A percentile compares a stretch with the other conserved stretches of the same genome.
Conservation (phyloP, 2,888 invertebrate genomes). For the Margaritifera margaritifera region DNA sequence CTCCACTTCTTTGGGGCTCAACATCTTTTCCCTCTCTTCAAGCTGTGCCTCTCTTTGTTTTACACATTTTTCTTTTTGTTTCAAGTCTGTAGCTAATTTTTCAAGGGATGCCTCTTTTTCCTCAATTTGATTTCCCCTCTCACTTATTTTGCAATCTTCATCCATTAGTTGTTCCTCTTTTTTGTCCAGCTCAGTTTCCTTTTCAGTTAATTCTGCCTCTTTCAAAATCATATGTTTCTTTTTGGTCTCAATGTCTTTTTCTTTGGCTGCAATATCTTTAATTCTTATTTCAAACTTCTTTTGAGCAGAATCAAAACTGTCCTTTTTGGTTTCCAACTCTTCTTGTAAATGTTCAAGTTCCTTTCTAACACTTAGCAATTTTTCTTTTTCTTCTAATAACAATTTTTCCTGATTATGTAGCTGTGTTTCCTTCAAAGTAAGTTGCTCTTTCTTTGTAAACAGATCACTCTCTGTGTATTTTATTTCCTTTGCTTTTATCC, state of each 20-base stretch:
- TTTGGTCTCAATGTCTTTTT: constrained; percentile 5
- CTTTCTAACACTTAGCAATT: constrained; percentile 6
- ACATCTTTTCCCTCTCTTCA: too few species aligned
- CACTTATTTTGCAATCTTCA: constrained; percentile 1
- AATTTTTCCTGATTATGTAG: too few species aligned
- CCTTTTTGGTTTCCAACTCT: constrained; percentile 15
- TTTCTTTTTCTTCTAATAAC: not conserved
- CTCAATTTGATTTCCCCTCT: constrained; percentile 4
- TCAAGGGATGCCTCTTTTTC: constrained; percentile 5
- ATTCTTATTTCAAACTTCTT: constrained; percentile 1
- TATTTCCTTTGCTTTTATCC: constrained; percentile 2
- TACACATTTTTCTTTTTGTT: too few species aligned
- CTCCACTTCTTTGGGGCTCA: not conserved
- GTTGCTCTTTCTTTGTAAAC: too few species aligned
- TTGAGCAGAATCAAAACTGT: constrained; percentile 16
- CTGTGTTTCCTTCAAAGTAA: too few species aligned
- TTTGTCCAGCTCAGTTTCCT: constrained; percentile 4
- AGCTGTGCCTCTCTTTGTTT: not conserved
- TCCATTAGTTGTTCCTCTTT: constrained; percentile 4
- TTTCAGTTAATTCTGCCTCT: constrained; percentile 1
- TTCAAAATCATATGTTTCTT: too few species aligned
- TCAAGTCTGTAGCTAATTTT: too few species aligned
- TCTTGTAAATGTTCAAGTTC: constrained; percentile 8
- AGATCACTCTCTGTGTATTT: not conserved
- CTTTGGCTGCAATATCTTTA: constrained; percentile 2